These are phyloP conservation scores for Cochlearius cochlearius DNA, from an alignment of 2,113 vertebrate species.

Conservation along the genomic window DNA sequence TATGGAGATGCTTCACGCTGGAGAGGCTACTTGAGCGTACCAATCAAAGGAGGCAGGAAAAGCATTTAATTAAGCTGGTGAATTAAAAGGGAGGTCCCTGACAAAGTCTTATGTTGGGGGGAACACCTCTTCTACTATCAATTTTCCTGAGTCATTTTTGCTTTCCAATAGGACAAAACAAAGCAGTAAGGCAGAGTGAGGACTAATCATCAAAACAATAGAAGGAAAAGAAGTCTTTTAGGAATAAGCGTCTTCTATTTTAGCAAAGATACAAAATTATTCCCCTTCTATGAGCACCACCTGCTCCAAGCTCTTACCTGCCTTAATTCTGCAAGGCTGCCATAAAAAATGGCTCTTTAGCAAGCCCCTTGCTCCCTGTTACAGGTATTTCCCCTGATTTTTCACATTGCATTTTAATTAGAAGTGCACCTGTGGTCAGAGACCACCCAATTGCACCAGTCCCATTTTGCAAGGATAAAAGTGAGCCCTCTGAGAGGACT, in stretches of 20 bases:
- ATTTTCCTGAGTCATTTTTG: background rate
- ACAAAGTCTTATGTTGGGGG: background rate
- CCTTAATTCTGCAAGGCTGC: background rate
- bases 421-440: background rate
- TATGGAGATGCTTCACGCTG: background rate
- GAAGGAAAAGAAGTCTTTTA: background rate
- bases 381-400: background rate
- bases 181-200: background rate
- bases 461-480: background rate
- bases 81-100: background rate
- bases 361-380: background rate
- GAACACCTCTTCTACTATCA: background rate
- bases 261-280: background rate
- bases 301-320: background rate
- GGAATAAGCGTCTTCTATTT: background rate
- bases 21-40: background rate
- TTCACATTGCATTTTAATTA: background rate
- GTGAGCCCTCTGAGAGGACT: background rate
- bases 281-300: background rate
- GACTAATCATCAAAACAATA: background rate
- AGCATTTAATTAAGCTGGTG: background rate
- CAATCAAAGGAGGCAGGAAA: background rate
- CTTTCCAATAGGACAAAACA: background rate
- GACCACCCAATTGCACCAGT: background rate
- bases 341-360: background rate